Conservation (phyloP, 2,888 invertebrate species). For the Bembecia ichneumoniformis region DNA sequence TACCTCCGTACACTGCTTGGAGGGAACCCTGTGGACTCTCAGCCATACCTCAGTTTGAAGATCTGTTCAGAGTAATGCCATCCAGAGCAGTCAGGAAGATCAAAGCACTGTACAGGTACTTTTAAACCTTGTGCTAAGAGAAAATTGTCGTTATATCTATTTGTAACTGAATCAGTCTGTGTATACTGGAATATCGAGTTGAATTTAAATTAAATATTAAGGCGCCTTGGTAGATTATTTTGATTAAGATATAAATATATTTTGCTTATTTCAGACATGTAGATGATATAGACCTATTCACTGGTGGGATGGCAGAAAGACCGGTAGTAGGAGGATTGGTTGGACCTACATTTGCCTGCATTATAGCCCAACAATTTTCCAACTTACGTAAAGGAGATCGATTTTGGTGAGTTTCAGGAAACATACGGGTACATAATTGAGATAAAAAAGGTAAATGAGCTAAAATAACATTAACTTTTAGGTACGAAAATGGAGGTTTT, state of each 20-base stretch:
- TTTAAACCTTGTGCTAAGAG: not conserved
- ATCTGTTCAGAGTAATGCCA: slow-evolving; percentile 78
- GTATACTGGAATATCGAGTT: no score
- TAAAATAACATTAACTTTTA: slow-evolving; percentile 19
- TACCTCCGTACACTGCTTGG: slow-evolving; percentile 85
- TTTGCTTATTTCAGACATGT: slow-evolving; percentile 63
- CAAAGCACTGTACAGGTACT: slow-evolving; percentile 69
- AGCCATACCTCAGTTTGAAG: slow-evolving; percentile 77
- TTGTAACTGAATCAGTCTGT: not conserved
- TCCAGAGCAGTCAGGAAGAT: slow-evolving; percentile 75
- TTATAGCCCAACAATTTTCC: slow-evolving; percentile 88
- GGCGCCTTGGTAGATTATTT: no score
- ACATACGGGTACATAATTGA: not conserved
- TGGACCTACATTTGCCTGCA: slow-evolving; percentile 90
- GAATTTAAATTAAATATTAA: no score
- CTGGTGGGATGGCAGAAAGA: slow-evolving; percentile 86
- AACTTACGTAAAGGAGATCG: slow-evolving; percentile 83
- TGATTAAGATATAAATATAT: not conserved
- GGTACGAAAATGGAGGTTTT: slow-evolving; percentile 84
- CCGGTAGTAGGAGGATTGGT: slow-evolving; percentile 85
- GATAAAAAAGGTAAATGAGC: not conserved
- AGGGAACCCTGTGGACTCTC: slow-evolving; percentile 83
- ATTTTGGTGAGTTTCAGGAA: slow-evolving; percentile 72
- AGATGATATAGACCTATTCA: slow-evolving; percentile 88
- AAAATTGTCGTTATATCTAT: not conserved